Evolutionary conservation across 2,888 invertebrate genomes (phyloP), one percentile per base, ranked within the genome.

Genomic region (Sipha maydis): DNA sequence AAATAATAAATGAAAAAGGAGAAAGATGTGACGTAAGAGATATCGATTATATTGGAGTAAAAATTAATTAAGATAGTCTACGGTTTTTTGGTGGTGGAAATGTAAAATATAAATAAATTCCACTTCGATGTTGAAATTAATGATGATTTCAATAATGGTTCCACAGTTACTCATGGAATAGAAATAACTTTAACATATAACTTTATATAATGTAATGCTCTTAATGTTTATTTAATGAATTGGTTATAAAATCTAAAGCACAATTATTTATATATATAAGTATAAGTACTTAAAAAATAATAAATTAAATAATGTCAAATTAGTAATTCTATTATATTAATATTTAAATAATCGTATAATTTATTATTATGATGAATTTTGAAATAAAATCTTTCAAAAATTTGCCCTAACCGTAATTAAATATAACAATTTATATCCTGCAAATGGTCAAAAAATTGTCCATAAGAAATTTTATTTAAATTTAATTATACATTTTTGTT

Each of bases 1-100:
- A 21, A 56, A 14, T 61, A 76, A 61, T 61, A 84, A 84, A 84
- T 61, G 84, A 21, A 83, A 84, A 84, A n/a, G 54, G 41, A 25
- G n/a, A 38, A 76, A 41, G 21, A 76, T 85, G 48, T 67, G 85
- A 41, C 67, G 38, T 41, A 19, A 25, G 17, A 77, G 67, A 48
- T 85, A 85, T 85, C 67, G 75, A 84, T 84, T 76, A 28, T 84
- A 84, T 84, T 28, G 61, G n/a, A 75, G 38, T 41, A 76, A 61
- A 84, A 76, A 84, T 76, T 84, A 84, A 84, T 84, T 75, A 61
- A 61, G 76, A 61, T 56, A 14, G 73, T 73, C 73, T 76, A 28
- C n/a, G 38, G 34, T 14, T 82, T 82, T 80, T n/a, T 61, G n/a
- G 61, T 80, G n/a, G 34, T 34, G n/a, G 25, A 73, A 75, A 83